Evolutionary conservation across 2,888 invertebrate genomes (phyloP).

Genomic region (Axea sp.): DNA sequence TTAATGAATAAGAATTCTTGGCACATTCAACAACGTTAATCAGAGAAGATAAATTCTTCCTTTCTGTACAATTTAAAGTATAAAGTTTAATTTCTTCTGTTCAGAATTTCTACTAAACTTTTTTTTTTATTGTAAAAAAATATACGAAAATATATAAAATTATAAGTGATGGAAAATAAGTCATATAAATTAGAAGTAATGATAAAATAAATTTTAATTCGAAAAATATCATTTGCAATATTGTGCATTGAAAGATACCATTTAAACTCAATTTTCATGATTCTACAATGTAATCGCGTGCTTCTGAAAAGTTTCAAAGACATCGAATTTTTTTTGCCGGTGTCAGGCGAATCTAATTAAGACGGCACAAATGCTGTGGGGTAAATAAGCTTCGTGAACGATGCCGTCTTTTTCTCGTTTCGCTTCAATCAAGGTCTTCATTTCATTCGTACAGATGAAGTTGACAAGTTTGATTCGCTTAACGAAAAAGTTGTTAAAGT

Average conservation of each 20-base stretch:
- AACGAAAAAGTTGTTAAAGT: background rate
- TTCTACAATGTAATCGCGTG: slow-evolving; percentile 13
- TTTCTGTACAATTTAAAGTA: slow-evolving; percentile 22
- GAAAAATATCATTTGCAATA: background rate
- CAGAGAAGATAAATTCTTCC: slow-evolving; percentile 22
- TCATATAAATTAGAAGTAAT: background rate
- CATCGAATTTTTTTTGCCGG: slow-evolving; percentile 2
- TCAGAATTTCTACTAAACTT: slow-evolving; percentile 20
- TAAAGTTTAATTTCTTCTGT: slow-evolving; percentile 29
- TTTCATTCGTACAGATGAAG: background rate
- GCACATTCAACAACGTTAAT: slow-evolving; percentile 26
- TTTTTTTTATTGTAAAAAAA: background rate
- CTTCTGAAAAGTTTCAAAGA: slow-evolving; percentile 2
- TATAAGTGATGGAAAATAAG: slow-evolving; percentile 32
- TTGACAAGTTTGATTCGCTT: background rate
- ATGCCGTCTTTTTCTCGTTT: slow-evolving; percentile 1
- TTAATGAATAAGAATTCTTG: slow-evolving; percentile 35
- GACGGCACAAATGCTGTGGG: background rate
- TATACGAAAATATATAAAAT: background rate
- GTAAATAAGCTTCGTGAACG: too few species aligned
- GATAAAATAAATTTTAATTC: background rate
- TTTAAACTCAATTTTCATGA: slow-evolving; percentile 14
- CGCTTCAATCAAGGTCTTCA: slow-evolving; percentile 3
- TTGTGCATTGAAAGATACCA: background rate
- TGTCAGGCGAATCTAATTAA: slow-evolving; percentile 19